Evolutionary conservation across 2,113 vertebrate species (phyloP).

Genomic region (Equus quagga): DNA sequence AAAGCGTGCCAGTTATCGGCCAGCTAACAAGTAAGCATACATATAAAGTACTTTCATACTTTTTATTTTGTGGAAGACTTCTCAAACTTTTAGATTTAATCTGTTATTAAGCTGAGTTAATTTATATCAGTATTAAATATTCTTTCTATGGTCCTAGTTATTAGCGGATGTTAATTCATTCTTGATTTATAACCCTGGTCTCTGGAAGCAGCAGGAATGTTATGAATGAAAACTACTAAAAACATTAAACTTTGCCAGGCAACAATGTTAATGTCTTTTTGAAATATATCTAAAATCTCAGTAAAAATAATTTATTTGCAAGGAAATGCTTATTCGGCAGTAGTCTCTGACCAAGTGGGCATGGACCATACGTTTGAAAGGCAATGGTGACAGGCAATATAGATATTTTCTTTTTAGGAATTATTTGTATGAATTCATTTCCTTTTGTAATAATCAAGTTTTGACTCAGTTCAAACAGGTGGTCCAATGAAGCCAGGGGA

Average conservation of each 20-base stretch:
- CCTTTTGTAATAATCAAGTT: slow-evolving; percentile 66
- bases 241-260: neutral
- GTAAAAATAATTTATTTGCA: slow-evolving; percentile 36
- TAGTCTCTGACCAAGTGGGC: neutral
- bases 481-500: slow-evolving; percentile 83
- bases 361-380: neutral
- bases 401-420: slow-evolving; percentile 21
- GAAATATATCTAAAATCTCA: slow-evolving; percentile 26
- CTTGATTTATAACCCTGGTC: slow-evolving; percentile 3
- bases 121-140: slow-evolving; percentile 1
- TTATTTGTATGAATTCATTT: slow-evolving; percentile 32
- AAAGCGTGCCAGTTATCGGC: slow-evolving; percentile 95
- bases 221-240: slow-evolving; percentile 59
- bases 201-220: slow-evolving; percentile 48
- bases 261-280: slow-evolving; percentile 27
- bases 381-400: neutral
- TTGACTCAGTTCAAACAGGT: slow-evolving; percentile 89
- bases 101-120: neutral
- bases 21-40: slow-evolving; percentile 95
- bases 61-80: slow-evolving; percentile 46
- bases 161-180: slow-evolving; percentile 51
- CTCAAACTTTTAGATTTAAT: slow-evolving; percentile 6
- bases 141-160: slow-evolving; percentile 21
- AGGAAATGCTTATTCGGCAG: neutral
- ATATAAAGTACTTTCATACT: neutral